Evolutionary conservation across 2,797 vertebrate genomes (phyloP).

Genomic region (Garrulus glandarius): DNA sequence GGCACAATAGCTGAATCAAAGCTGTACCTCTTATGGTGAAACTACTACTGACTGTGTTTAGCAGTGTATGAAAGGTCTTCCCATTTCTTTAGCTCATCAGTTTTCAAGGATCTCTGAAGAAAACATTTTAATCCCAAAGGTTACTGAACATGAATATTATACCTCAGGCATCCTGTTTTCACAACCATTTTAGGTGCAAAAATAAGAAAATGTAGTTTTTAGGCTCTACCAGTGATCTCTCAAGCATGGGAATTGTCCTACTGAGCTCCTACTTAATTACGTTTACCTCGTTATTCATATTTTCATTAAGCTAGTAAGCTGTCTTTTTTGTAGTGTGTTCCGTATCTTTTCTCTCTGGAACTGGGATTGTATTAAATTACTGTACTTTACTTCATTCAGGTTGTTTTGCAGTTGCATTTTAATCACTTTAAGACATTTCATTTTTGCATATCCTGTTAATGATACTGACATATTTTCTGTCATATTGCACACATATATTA

Average conservation of each 20-base stretch:
- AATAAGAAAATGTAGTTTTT: neutral
- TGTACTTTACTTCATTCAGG: neutral
- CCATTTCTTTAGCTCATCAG: neutral
- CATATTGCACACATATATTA: neutral
- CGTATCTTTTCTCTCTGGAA: constrained; percentile 4
- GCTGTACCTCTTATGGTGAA: neutral
- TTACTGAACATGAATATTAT: neutral
- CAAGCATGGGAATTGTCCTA: neutral
- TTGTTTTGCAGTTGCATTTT: neutral
- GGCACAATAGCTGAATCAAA: neutral
- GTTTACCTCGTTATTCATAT: constrained; percentile 17
- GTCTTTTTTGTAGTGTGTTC: neutral
- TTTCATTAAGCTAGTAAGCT: neutral
- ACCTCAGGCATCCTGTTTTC: neutral
- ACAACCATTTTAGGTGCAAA: neutral
- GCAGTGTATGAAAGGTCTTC: neutral
- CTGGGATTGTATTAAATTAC: neutral
- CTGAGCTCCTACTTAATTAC: neutral
- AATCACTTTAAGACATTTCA: neutral
- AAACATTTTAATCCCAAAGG: neutral
- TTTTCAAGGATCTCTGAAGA: neutral
- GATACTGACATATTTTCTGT: neutral
- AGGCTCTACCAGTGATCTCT: neutral
- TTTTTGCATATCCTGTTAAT: constrained; percentile 22
- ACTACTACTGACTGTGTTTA: neutral